Percentiles rank a stretch among this genome's conserved stretches.
phyloP scores from a whole-genome alignment of 2,888 invertebrate species.

The Dryobotodes eremita region DNA sequence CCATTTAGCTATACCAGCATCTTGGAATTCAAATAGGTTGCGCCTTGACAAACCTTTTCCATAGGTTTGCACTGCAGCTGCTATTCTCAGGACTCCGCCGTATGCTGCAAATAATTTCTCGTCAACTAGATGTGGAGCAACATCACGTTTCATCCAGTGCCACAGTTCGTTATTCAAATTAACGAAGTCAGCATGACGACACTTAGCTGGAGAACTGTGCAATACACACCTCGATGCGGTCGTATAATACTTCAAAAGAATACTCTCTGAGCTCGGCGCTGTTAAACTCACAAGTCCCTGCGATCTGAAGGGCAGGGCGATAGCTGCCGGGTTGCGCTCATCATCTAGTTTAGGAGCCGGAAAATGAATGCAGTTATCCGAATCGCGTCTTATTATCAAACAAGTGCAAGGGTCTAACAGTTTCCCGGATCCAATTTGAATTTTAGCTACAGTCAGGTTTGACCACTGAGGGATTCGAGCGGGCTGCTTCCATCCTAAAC shows the following conservation, averaged over 20 bases:
- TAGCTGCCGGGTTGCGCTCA: conserved; percentile 75
- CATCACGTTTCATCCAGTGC: conserved; percentile 87
- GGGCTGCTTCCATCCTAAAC: conserved; percentile 83
- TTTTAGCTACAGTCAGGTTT: conserved; percentile 84
- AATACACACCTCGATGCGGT: conserved; percentile 84
- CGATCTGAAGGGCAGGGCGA: conserved; percentile 82
- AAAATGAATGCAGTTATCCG: conserved; percentile 82
- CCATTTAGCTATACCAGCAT: conserved; percentile 72
- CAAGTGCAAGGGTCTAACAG: conserved; percentile 79
- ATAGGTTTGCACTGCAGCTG: conserved; percentile 85
- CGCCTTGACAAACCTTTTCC: conserved; percentile 83
- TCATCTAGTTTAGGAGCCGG: conserved; percentile 83
- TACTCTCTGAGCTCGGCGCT: conserved; percentile 79
- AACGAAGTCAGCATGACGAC: conserved; percentile 84
- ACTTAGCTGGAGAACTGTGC: conserved; percentile 79
- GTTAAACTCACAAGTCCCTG: conserved; percentile 80
- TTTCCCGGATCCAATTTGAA: conserved; percentile 78
- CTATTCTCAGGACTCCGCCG: conserved; percentile 84
- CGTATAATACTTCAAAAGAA: conserved; percentile 84
- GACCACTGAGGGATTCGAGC: conserved; percentile 76
- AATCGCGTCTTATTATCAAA: conserved; percentile 80
- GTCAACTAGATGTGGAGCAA: conserved; percentile 84
- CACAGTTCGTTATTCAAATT: conserved; percentile 86
- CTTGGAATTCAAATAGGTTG: conserved; percentile 78
- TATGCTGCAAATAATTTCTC: conserved; percentile 85